A percentile compares a stretch with the other conserved stretches of the same genome.
Evolutionary conservation across 2,888 invertebrate genomes (phyloP).

Genomic region (Calephelis perditalis): DNA sequence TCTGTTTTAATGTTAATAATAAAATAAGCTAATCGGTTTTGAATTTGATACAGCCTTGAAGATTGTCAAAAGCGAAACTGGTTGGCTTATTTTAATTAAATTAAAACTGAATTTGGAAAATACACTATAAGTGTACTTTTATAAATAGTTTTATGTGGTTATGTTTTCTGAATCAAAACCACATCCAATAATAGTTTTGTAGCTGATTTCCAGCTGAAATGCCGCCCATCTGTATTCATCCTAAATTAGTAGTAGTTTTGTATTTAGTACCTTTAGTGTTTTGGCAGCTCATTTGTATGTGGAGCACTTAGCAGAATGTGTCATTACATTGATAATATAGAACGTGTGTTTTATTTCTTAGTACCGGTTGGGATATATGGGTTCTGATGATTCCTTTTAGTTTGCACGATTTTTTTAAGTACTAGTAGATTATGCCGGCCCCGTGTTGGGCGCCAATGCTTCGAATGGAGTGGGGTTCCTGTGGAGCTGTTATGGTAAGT

Average conservation of each 20-base stretch:
- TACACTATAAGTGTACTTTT: too few species aligned
- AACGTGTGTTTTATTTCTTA: conserved; percentile 74
- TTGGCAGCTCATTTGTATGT: conserved; percentile 62
- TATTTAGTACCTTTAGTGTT: conserved; percentile 56
- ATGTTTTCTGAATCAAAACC: too few species aligned
- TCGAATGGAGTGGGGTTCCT: conserved; percentile 37
- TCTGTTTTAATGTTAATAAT: too few species aligned
- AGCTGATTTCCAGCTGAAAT: too few species aligned
- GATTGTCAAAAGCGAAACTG: too few species aligned
- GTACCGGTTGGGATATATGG: conserved; percentile 54
- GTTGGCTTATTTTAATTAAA: too few species aligned
- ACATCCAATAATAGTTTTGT: too few species aligned
- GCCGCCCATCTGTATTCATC: conserved; percentile 25
- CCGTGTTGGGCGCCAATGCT: conserved; percentile 45
- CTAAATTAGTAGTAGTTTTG: conserved; percentile 44
- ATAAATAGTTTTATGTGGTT: too few species aligned
- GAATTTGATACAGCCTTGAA: too few species aligned
- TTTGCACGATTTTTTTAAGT: conserved; percentile 44
- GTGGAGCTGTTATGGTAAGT: conserved; percentile 42
- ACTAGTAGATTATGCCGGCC: conserved; percentile 31
- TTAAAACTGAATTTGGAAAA: too few species aligned
- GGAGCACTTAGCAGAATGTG: conserved; percentile 70
- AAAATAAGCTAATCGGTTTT: too few species aligned
- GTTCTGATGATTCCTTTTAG: conserved; percentile 38
- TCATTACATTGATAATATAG: conserved; percentile 75